Conservation (phyloP, 1,140 invertebrate species). For the Drosophila bifasciata region DNA sequence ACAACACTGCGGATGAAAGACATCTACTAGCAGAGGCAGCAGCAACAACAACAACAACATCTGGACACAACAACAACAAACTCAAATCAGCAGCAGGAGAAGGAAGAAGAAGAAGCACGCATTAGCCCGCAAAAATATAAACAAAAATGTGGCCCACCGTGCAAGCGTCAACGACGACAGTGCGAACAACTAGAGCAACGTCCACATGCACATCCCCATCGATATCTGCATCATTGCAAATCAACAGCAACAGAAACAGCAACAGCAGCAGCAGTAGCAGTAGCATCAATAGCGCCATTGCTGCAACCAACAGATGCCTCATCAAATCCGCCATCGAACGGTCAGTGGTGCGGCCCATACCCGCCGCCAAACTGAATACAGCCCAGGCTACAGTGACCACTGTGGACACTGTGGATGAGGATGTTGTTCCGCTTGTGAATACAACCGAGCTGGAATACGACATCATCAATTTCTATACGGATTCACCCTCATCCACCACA, state of each 20-base stretch:
- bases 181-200: no score
- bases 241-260: constrained; percentile 3
- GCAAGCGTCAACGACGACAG: background rate
- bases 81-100: constrained; percentile 8
- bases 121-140: constrained; percentile 53
- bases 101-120: constrained; percentile 44
- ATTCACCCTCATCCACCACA: constrained; percentile 20
- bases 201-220: no score
- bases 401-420: constrained; percentile 7
- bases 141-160: constrained; percentile 54
- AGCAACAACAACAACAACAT: constrained; percentile 29
- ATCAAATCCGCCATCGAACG: constrained; percentile 50
- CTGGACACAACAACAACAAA: constrained; percentile 26
- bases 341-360: constrained; percentile 37
- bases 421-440: constrained; percentile 27
- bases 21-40: constrained; percentile 20
- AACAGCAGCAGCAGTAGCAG: constrained; percentile 27
- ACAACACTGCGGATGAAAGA: constrained; percentile 71
- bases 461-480: constrained; percentile 67
- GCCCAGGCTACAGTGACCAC: background rate
- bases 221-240: background rate
- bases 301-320: constrained; percentile 46
- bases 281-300: constrained; percentile 23
- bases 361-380: background rate
- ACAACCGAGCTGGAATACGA: constrained; percentile 60